These are phyloP conservation scores for Nyctibius bracteatus DNA, from an alignment of 2,113 vertebrate species.

Conservation along the genomic window DNA sequence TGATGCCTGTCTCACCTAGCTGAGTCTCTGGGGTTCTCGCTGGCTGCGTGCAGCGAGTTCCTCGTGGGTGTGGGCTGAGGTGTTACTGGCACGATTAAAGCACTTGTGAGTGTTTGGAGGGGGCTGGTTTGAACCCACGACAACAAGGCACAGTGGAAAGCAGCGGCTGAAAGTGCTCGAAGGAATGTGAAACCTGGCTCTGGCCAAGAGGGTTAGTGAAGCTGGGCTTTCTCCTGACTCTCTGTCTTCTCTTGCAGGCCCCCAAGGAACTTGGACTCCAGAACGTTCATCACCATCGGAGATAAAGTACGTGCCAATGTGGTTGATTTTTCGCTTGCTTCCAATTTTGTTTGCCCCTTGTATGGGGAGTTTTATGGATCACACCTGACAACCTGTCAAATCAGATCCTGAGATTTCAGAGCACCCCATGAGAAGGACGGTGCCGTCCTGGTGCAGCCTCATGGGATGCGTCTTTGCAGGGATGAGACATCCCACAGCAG, in stretches of 20 bases:
- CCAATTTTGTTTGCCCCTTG: not conserved
- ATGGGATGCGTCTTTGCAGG: not conserved
- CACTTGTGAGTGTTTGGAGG: not conserved
- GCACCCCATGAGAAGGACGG: not conserved
- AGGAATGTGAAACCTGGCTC: not conserved
- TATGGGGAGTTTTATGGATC: not conserved
- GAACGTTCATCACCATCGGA: slow-evolving; percentile 81
- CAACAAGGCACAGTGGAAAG: not conserved
- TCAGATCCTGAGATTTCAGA: not conserved
- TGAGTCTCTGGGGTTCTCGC: not conserved
- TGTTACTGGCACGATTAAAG: not conserved
- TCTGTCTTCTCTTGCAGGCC: slow-evolving; percentile 57
- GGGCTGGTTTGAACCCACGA: not conserved
- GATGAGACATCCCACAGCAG: not conserved
- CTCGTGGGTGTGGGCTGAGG: not conserved
- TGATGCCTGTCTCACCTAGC: not conserved
- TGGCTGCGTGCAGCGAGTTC: not conserved
- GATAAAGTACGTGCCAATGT: slow-evolving; percentile 66
- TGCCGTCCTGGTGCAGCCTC: not conserved
- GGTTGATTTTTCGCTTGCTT: not conserved
- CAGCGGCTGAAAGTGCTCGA: not conserved
- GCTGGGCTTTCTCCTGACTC: not conserved
- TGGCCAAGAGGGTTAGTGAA: not conserved
- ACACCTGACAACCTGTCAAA: not conserved
- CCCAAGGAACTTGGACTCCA: slow-evolving; percentile 79